Conservation (phyloP, 1,140 invertebrate genomes). For the Eumeta japonica region DNA sequence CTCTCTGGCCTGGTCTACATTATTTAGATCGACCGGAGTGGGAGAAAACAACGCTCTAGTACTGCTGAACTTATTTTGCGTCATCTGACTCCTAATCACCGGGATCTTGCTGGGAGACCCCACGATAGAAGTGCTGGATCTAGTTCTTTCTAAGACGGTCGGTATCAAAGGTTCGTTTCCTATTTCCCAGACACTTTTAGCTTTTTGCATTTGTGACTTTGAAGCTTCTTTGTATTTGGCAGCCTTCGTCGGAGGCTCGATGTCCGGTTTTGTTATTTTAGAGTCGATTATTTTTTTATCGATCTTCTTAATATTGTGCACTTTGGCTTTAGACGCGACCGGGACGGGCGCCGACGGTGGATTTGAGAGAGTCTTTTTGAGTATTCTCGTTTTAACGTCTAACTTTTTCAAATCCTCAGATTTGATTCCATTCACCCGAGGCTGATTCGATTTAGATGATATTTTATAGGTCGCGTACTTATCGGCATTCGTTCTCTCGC, state of each 20-base stretch:
- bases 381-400: constrained; percentile 55
- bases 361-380: constrained; percentile 55
- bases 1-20: constrained; percentile 55
- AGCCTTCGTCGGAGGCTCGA: constrained; percentile 21
- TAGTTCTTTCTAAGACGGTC: constrained; percentile 46
- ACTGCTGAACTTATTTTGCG: constrained; percentile 48
- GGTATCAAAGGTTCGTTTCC: constrained; percentile 38
- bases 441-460: constrained; percentile 34
- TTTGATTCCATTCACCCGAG: constrained; percentile 35
- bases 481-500: constrained; percentile 44
- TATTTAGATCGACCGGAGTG: constrained; percentile 58
- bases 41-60: constrained; percentile 54
- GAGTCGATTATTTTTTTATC: constrained; percentile 41
- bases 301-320: constrained; percentile 32
- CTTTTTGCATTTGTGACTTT: constrained; percentile 54
- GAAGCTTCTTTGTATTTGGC: constrained; percentile 29
- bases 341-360: constrained; percentile 48
- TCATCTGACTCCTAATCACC: constrained; percentile 54
- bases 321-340: constrained; percentile 39
- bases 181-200: constrained; percentile 60
- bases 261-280: constrained; percentile 30
- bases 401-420: constrained; percentile 48
- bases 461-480: constrained; percentile 56
- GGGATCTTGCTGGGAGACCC: constrained; percentile 61
- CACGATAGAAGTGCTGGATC: constrained; percentile 55